phyloP scores from a whole-genome alignment of 1,140 invertebrate species.

The Eriosoma lanigerum region DNA sequence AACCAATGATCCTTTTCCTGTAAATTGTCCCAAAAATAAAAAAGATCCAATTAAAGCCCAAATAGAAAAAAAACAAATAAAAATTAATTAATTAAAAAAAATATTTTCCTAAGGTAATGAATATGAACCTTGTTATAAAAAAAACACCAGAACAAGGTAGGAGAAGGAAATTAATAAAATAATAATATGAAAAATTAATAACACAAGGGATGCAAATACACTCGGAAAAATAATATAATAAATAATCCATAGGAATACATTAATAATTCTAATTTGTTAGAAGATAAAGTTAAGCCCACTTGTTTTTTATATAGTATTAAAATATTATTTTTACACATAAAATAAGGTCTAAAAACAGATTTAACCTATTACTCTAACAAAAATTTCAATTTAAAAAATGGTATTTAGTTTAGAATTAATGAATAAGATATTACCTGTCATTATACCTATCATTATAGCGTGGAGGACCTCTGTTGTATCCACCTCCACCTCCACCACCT shows the following conservation, averaged over 20 bases:
- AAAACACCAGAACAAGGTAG: conserved; percentile 31
- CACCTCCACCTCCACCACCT: conserved; percentile 46
- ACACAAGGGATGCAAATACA: background rate
- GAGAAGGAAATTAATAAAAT: conserved; percentile 24
- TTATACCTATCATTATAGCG: conserved; percentile 47
- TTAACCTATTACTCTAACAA: background rate
- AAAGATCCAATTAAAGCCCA: conserved; percentile 50
- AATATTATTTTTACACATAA: too few relatives aligned
- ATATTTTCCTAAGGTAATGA: background rate
- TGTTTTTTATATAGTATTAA: too few relatives aligned
- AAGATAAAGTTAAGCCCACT: background rate
- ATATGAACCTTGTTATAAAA: background rate
- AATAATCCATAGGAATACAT: conserved; percentile 21
- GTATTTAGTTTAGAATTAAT: background rate
- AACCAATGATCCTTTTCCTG: conserved; percentile 52
- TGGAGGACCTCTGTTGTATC: conserved; percentile 45
- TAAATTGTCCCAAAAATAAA: conserved; percentile 52
- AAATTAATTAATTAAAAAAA: background rate
- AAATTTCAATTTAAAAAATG: conserved; percentile 4
- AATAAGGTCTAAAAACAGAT: background rate
- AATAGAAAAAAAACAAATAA: conserved; percentile 52
- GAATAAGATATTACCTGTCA: conserved; percentile 32
- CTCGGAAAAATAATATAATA: background rate
- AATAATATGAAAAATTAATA: background rate
- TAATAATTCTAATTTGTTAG: background rate